phyloP scores from a whole-genome alignment of 2,888 invertebrate genomes.

The Empis stercorea region DNA sequence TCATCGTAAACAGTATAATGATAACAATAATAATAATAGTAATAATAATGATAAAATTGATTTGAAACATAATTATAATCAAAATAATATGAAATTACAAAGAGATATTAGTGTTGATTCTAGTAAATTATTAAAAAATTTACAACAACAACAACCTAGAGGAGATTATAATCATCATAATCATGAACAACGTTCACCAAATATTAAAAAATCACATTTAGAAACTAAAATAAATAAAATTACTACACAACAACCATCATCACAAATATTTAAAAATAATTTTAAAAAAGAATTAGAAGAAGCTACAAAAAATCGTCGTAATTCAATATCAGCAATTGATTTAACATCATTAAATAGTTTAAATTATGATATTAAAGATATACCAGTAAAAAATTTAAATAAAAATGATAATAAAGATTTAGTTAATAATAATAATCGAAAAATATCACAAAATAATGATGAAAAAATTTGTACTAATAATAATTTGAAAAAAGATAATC shows the following conservation, averaged over 20 bases:
- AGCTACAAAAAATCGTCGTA: constrained; percentile 10
- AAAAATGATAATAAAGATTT: too few species aligned
- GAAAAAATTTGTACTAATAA: too few species aligned
- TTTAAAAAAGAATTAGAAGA: constrained; percentile 12
- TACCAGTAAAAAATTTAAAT: too few species aligned
- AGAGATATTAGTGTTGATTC: background rate
- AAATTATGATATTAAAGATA: too few species aligned
- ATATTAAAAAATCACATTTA: background rate
- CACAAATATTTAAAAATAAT: background rate
- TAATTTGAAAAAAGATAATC: too few species aligned
- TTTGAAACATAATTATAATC: background rate
- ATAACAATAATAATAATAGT: background rate
- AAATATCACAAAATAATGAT: too few species aligned
- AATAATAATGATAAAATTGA: background rate
- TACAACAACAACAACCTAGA: background rate
- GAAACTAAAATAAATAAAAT: background rate
- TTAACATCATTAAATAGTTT: background rate
- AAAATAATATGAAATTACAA: background rate
- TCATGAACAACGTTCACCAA: background rate
- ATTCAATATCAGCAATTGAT: background rate
- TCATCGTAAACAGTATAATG: background rate
- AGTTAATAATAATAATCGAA: too few species aligned
- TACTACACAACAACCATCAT: background rate
- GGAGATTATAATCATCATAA: too few species aligned
- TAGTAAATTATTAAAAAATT: background rate